Conservation (phyloP, 2,113 vertebrate species). For the Nymphicus hollandicus region DNA sequence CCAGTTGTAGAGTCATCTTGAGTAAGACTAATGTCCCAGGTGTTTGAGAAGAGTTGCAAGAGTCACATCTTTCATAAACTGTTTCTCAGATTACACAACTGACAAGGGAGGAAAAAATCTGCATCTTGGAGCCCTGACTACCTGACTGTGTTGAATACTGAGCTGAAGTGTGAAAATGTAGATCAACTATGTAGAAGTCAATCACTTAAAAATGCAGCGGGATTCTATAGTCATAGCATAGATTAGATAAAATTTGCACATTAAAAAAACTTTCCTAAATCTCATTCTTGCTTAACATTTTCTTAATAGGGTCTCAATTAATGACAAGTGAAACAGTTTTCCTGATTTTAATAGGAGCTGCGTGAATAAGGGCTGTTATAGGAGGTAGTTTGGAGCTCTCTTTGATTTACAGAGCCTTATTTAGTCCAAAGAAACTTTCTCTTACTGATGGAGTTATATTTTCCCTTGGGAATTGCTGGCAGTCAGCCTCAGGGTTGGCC, state of each 20-base stretch:
- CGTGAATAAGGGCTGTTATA: neutral
- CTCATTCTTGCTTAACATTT: neutral
- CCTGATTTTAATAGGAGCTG: neutral
- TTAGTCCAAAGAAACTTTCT: neutral
- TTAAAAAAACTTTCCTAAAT: neutral
- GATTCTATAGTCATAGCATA: neutral
- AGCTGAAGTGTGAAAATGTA: neutral
- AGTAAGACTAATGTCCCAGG: neutral
- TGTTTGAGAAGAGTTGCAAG: neutral
- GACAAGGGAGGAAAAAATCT: neutral
- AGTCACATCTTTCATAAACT: neutral
- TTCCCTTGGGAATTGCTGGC: slow-evolving; percentile 28
- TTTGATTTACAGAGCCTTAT: neutral
- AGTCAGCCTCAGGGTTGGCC: neutral
- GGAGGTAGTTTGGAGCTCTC: neutral
- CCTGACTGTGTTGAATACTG: neutral
- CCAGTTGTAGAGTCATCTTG: neutral
- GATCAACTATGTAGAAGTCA: neutral
- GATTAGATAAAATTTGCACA: neutral
- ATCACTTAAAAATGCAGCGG: neutral
- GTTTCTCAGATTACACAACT: neutral
- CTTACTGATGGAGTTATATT: neutral
- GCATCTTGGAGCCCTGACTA: neutral
- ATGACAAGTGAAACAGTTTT: neutral
- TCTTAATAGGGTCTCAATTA: neutral